Evolutionary conservation across 2,888 invertebrate species (phyloP).

Genomic region (Drosophila gaucha): DNA sequence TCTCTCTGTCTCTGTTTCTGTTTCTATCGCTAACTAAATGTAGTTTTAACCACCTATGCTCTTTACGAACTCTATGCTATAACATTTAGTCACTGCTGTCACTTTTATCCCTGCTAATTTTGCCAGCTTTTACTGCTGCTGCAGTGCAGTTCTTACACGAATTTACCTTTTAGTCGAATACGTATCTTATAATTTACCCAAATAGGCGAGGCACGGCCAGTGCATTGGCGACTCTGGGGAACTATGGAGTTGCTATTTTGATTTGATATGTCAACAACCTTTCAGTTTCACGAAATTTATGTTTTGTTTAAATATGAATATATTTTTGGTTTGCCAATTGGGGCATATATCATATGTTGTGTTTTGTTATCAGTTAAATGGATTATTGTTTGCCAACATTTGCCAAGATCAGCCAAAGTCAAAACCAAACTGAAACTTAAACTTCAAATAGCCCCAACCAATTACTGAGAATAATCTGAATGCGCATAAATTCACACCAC

Average conservation of each 20-base stretch:
- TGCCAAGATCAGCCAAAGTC: slow-evolving; percentile 54
- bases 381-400: slow-evolving; percentile 33
- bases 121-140: slow-evolving; percentile 39
- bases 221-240: slow-evolving; percentile 9
- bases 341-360: background rate
- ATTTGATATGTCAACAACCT: slow-evolving; percentile 3
- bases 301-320: slow-evolving; percentile 17
- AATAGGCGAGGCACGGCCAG: slow-evolving; percentile 12
- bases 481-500: slow-evolving; percentile 72
- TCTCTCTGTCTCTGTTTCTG: slow-evolving; percentile 11
- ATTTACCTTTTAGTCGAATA: slow-evolving; percentile 31
- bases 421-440: slow-evolving; percentile 52
- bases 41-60: slow-evolving; percentile 46
- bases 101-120: slow-evolving; percentile 43
- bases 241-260: slow-evolving; percentile 1
- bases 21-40: slow-evolving; percentile 18
- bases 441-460: slow-evolving; percentile 48
- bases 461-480: slow-evolving; percentile 73
- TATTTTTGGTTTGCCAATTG: slow-evolving; percentile 35
- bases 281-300: slow-evolving; percentile 24
- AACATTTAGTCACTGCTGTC: slow-evolving; percentile 36
- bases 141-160: slow-evolving; percentile 20
- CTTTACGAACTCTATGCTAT: slow-evolving; percentile 26
- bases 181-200: slow-evolving; percentile 38
- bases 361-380: slow-evolving; percentile 7